A percentile compares a stretch with the other conserved stretches of the same genome.
phyloP scores from a whole-genome alignment of 2,797 vertebrate genomes.

The Lophius americanus region DNA sequence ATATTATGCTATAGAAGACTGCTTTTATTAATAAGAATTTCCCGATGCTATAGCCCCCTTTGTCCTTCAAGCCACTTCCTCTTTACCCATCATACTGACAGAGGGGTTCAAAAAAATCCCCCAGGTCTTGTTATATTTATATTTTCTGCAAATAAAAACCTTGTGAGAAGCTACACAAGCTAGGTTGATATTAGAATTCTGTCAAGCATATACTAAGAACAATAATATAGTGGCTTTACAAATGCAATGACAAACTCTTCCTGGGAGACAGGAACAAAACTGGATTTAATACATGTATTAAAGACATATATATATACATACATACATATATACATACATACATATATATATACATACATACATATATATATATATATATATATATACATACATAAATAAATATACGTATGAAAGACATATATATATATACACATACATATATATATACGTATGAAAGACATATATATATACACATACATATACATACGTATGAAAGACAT shows the following conservation, averaged over 20 bases:
- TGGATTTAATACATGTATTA: not conserved
- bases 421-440: too few relatives aligned
- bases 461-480: not conserved
- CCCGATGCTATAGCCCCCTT: not conserved
- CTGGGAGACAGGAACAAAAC: not conserved
- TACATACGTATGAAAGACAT: too few relatives aligned
- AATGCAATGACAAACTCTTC: slow-evolving; percentile 14
- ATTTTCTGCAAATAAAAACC: not conserved
- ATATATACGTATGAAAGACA: not conserved
- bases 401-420: not conserved
- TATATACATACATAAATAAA: not conserved
- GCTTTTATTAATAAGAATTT: slow-evolving; percentile 9
- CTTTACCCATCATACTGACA: not conserved
- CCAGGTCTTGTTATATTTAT: not conserved
- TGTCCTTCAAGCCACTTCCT: slow-evolving; percentile 8
- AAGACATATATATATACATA: too few relatives aligned
- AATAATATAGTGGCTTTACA: not conserved
- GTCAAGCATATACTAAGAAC: not conserved
- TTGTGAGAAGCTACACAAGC: not conserved
- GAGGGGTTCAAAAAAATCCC: too few relatives aligned
- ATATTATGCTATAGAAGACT: not conserved
- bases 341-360: too few relatives aligned
- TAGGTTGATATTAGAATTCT: slow-evolving; percentile 1
- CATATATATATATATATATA: too few relatives aligned
- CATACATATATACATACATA: not conserved